Evolutionary conservation across 2,888 invertebrate genomes (phyloP).

Genomic region (Drosophila buzzatii): DNA sequence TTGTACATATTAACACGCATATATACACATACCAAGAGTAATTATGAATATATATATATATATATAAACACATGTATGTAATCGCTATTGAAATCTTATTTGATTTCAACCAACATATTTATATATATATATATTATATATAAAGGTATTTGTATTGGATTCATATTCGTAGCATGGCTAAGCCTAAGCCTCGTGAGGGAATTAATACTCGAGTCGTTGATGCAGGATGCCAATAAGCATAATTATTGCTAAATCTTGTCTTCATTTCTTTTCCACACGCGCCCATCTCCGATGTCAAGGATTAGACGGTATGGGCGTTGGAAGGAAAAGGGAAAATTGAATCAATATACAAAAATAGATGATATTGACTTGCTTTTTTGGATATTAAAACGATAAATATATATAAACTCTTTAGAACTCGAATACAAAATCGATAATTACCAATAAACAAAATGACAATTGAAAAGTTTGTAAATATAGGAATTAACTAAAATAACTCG

Average conservation of each 20-base stretch:
- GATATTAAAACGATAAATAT: constrained; percentile 48
- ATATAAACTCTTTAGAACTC: constrained; percentile 44
- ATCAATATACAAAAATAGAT: constrained; percentile 16
- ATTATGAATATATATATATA: constrained; percentile 44
- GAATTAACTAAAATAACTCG: constrained; percentile 6
- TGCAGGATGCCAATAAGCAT: constrained; percentile 19
- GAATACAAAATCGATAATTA: constrained; percentile 46
- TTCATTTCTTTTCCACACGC: constrained; percentile 2
- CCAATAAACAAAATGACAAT: constrained; percentile 20
- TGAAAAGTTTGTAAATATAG: constrained; percentile 48
- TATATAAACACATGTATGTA: constrained; percentile 22
- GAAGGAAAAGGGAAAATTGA: constrained; percentile 3
- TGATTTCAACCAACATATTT: constrained; percentile 32
- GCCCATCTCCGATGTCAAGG: constrained; percentile 3
- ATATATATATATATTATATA: constrained; percentile 22
- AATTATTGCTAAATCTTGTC: constrained; percentile 35
- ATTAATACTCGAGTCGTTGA: constrained; percentile 50
- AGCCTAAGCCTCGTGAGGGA: constrained; percentile 49
- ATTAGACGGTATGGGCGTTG: constrained; percentile 2
- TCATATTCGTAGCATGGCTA: constrained; percentile 47
- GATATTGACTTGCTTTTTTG: constrained; percentile 35
- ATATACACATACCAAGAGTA: constrained; percentile 50
- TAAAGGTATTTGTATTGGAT: constrained; percentile 23
- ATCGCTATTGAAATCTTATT: constrained; percentile 27
- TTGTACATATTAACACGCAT: constrained; percentile 59